Evolutionary conservation across 2,113 vertebrate genomes (phyloP).

Genomic region (Notarius lentiginosus): DNA sequence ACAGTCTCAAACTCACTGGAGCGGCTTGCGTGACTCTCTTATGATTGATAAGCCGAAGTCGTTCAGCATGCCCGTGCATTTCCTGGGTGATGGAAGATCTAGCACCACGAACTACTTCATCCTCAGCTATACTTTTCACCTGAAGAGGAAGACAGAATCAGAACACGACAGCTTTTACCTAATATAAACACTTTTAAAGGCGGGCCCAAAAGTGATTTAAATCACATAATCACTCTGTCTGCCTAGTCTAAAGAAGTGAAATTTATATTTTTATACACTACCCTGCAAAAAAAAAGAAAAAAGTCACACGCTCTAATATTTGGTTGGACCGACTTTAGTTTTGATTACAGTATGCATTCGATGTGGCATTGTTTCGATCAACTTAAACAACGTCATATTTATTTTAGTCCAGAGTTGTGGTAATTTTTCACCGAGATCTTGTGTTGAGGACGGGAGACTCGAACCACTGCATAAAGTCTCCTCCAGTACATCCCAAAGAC

Average conservation of each 20-base stretch:
- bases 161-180: background rate
- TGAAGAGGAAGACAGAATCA: background rate
- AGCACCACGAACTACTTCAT: background rate
- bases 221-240: background rate
- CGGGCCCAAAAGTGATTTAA: background rate
- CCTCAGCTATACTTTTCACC: background rate
- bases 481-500: too few relatives aligned
- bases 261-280: background rate
- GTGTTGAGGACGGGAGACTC: too few relatives aligned
- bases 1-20: constrained; percentile 19
- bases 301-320: too few relatives aligned
- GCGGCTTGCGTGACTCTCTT: background rate
- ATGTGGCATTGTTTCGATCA: too few relatives aligned
- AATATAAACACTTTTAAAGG: background rate
- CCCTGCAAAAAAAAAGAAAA: background rate
- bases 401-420: too few relatives aligned
- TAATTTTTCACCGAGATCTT: too few relatives aligned
- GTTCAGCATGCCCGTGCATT: constrained; percentile 19
- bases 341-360: too few relatives aligned
- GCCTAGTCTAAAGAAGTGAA: background rate
- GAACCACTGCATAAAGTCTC: too few relatives aligned
- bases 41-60: background rate
- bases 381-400: too few relatives aligned
- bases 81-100: background rate
- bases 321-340: too few relatives aligned